These are phyloP conservation scores for Apamea monoglypha DNA, from an alignment of 2,888 invertebrate genomes.

Conservation along the genomic window DNA sequence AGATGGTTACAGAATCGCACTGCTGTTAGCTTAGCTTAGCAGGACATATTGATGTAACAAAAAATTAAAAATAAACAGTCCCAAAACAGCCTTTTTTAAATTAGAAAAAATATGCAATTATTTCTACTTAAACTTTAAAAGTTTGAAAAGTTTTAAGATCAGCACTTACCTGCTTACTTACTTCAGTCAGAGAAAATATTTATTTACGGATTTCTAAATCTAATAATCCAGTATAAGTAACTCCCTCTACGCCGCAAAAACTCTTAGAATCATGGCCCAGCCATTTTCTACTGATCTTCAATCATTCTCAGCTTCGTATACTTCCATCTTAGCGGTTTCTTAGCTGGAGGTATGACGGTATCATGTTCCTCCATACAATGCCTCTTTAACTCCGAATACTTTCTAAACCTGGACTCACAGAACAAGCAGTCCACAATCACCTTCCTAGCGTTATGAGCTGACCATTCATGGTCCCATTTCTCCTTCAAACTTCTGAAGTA, in stretches of 20 bases:
- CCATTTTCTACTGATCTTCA: conserved; percentile 39
- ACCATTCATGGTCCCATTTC: conserved; percentile 89
- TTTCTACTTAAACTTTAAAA: neutral
- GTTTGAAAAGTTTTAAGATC: neutral
- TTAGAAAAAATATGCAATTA: neutral
- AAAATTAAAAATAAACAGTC: conserved; percentile 12
- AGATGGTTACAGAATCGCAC: too few relatives aligned
- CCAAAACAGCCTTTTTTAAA: conserved; percentile 13
- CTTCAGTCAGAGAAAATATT: neutral
- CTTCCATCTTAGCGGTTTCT: conserved; percentile 72
- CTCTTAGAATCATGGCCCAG: conserved; percentile 26
- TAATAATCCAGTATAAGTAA: neutral
- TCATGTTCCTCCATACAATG: conserved; percentile 78
- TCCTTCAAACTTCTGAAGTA: conserved; percentile 81
- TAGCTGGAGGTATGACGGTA: conserved; percentile 79
- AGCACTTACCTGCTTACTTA: neutral
- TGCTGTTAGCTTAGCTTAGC: neutral
- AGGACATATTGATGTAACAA: neutral
- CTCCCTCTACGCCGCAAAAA: neutral
- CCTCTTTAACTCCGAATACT: conserved; percentile 83
- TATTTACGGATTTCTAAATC: neutral
- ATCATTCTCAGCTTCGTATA: conserved; percentile 48
- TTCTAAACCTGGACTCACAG: conserved; percentile 84
- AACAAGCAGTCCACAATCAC: conserved; percentile 82
- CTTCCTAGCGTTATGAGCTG: conserved; percentile 84